A percentile compares a stretch with the other conserved stretches of the same genome.
Conservation (phyloP, 1,140 invertebrate species). For the Cydia pomonella region DNA sequence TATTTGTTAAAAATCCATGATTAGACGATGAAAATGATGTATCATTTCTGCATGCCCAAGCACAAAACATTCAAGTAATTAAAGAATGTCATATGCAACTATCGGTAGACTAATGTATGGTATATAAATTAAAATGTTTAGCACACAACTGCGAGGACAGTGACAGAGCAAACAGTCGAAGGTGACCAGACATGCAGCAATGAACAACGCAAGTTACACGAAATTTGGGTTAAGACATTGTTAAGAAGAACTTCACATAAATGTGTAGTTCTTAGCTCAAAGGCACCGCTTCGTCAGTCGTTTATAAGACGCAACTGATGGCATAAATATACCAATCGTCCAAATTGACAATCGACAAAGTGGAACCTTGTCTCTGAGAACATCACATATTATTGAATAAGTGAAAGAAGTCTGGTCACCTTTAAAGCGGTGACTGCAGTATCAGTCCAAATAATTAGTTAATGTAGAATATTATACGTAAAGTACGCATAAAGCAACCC, state of each 20-base stretch:
- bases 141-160: constrained; percentile 54
- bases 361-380: neutral
- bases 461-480: constrained; percentile 41
- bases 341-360: neutral
- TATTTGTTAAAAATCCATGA: constrained; percentile 64
- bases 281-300: neutral
- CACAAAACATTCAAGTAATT: constrained; percentile 65
- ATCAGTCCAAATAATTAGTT: constrained; percentile 50
- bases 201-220: constrained; percentile 49
- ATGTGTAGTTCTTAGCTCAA: neutral
- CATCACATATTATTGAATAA: constrained; percentile 36
- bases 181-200: constrained; percentile 80
- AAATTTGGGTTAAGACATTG: neutral
- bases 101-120: constrained; percentile 54
- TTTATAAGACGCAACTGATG: neutral
- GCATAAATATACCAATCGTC: too few species aligned
- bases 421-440: constrained; percentile 71
- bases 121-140: constrained; percentile 46
- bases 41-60: constrained; percentile 80
- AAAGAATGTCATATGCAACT: constrained; percentile 66
- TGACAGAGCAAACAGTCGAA: constrained; percentile 53
- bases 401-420: constrained; percentile 72
- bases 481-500: constrained; percentile 60
- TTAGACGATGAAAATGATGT: constrained; percentile 56
- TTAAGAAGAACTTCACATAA: neutral